Evolutionary conservation across 2,113 vertebrate genomes (phyloP), one percentile per base, ranked within the genome.

Genomic region (Leptobrachium ailaonicum): DNA sequence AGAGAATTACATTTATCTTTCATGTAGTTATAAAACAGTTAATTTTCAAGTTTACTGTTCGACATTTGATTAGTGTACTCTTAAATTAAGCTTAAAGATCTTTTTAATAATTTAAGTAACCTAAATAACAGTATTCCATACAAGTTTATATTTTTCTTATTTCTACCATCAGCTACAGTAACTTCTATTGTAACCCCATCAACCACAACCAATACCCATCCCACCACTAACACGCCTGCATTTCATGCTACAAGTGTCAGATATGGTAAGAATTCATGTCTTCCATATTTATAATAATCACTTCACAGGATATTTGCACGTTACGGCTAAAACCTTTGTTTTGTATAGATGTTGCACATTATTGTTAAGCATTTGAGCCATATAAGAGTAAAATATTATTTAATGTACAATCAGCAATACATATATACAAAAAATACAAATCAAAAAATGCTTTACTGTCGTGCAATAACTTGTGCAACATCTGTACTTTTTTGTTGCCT

Each of bases 191-290:
- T 56, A 56, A 56, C 41, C 42, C n/a, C 47, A 76, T 69, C 75
- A 60, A 54, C 93, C 90, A 78, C 91, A 32, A 32, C 20, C 20
- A 32, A 32, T 32, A 32, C 20, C 20, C 20, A 32, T 92, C 87
- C 91, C 91, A 92, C 89, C 94, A 95, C 96, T 98, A 97, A 98
- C 95, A 94, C 89, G 88, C 92, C 89, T 32, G 90, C 91, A 95
- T 96, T 94, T 96, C 97, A 96, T 84, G 91, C 91, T 94, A 88
- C 76, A 82, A 84, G 86, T 91, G 86, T 91, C 95, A 95, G 91
- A 89, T 87, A 90, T 93, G 93, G 93, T 93, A 94, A 94, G 93
- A 92, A 88, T 84, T 85, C 67, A 86, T 83, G 76, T 88, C 87
- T 89, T 89, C 84, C 86, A 87, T 92, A 89, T 90, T 83, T 88